Evolutionary conservation across 2,888 invertebrate species (phyloP).

Genomic region (Ectemnius lituratus): DNA sequence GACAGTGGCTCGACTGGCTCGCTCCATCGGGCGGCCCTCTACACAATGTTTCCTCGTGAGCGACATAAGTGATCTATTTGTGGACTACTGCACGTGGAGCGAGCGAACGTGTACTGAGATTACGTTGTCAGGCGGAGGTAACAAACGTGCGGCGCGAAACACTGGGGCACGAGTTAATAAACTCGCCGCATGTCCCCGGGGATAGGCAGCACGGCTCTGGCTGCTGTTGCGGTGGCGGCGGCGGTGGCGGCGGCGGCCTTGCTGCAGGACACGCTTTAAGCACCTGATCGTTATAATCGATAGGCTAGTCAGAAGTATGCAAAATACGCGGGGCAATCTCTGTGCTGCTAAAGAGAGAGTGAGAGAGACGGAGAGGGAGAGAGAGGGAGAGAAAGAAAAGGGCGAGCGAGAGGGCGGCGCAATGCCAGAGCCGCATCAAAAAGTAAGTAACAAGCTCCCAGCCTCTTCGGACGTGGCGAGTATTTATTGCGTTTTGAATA

Average conservation of each 20-base stretch:
- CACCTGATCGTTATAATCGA: conserved; percentile 49
- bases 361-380: conserved; percentile 36
- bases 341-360: conserved; percentile 36
- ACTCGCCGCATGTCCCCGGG: conserved; percentile 45
- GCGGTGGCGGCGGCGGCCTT: conserved; percentile 30
- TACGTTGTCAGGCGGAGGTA: conserved; percentile 48
- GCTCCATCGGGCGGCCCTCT: neutral
- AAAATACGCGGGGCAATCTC: conserved; percentile 51
- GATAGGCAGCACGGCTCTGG: conserved; percentile 26
- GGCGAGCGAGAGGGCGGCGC: conserved; percentile 20
- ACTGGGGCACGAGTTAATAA: conserved; percentile 50
- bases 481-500: conserved; percentile 23
- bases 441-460: conserved; percentile 35
- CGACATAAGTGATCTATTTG: conserved; percentile 51
- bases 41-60: conserved; percentile 33
- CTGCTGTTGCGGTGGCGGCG: neutral
- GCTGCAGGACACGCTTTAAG: conserved; percentile 45
- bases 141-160: conserved; percentile 41
- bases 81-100: conserved; percentile 45
- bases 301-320: conserved; percentile 48
- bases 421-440: conserved; percentile 14
- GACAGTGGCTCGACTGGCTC: neutral
- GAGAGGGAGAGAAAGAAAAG: conserved; percentile 35
- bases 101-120: conserved; percentile 47
- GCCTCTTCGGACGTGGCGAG: conserved; percentile 20